phyloP scores from a whole-genome alignment of 2,888 invertebrate species.

The Lasioglossum morio region DNA sequence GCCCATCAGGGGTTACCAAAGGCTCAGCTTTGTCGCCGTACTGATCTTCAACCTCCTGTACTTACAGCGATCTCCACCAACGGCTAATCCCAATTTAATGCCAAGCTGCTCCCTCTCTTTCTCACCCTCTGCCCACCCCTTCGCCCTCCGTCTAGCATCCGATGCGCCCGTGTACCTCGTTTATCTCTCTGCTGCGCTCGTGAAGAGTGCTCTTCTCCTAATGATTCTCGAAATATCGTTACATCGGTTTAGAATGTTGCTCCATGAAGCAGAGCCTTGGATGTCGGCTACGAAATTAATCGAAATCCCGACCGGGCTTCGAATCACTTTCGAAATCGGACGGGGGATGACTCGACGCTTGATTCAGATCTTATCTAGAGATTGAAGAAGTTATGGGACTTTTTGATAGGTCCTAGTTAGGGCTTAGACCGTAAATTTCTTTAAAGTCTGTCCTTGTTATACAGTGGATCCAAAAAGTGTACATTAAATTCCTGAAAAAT shows the following conservation, averaged over 20 bases:
- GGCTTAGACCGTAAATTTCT: background rate
- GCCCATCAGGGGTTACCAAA: conserved; percentile 64
- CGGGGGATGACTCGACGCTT: background rate
- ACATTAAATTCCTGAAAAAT: background rate
- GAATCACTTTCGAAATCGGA: conserved; percentile 19
- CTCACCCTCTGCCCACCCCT: conserved; percentile 27
- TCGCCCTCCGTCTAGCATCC: background rate
- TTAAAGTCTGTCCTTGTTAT: background rate
- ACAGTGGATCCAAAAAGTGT: background rate
- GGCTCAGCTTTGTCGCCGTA: conserved; percentile 67
- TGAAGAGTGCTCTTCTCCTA: conserved; percentile 58
- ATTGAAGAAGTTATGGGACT: background rate
- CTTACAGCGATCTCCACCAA: conserved; percentile 60
- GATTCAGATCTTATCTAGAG: conserved; percentile 10
- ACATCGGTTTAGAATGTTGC: conserved; percentile 65
- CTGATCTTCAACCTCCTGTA: conserved; percentile 66
- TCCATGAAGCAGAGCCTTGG: conserved; percentile 2
- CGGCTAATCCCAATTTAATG: conserved; percentile 73
- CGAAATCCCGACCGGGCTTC: conserved; percentile 11
- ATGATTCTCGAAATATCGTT: conserved; percentile 68
- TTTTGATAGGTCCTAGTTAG: background rate
- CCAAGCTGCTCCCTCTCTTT: conserved; percentile 48
- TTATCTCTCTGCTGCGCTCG: conserved; percentile 57
- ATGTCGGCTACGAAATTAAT: conserved; percentile 47
- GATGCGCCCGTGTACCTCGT: conserved; percentile 59